These are phyloP conservation scores for Phalera bucephala DNA, from an alignment of 2,888 invertebrate genomes.

Conservation along the genomic window DNA sequence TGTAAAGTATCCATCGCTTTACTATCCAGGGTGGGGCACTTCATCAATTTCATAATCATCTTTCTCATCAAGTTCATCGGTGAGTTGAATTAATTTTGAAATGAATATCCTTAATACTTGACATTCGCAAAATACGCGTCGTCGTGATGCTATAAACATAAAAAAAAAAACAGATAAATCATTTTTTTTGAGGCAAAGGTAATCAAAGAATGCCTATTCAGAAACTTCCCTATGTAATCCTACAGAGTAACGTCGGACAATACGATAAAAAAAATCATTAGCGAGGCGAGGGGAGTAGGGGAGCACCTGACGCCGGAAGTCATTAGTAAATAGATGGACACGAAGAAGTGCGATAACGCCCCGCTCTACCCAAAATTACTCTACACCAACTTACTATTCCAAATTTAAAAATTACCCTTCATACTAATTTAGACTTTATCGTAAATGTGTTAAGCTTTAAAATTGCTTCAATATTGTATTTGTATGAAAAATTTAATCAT, in stretches of 20 bases:
- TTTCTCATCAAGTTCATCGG: too few species aligned
- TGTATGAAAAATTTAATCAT: conserved; percentile 15
- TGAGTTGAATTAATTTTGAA: too few species aligned
- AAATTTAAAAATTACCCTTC: conserved; percentile 3
- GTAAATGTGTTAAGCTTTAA: too few species aligned
- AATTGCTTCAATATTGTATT: too few species aligned
- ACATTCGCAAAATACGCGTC: too few species aligned
- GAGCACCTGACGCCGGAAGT: conserved; percentile 81
- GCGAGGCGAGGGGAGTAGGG: conserved; percentile 50
- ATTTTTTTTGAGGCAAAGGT: not conserved
- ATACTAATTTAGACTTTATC: conserved; percentile 14
- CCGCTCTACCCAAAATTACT: conserved; percentile 71
- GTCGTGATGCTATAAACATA: too few species aligned
- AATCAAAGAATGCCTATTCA: not conserved
- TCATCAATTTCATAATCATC: too few species aligned
- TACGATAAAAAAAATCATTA: conserved; percentile 56
- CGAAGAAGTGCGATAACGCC: conserved; percentile 69
- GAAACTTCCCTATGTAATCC: conserved; percentile 33
- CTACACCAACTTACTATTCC: conserved; percentile 31
- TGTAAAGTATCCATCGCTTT: too few species aligned
- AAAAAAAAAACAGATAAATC: too few species aligned
- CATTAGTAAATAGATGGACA: conserved; percentile 82
- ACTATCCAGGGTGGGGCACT: too few species aligned
- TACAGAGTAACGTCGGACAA: conserved; percentile 23
- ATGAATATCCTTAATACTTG: too few species aligned